Base-by-base conservation (phyloP, 2,113 vertebrate species). In the Uropsilus gracilis region DNA sequence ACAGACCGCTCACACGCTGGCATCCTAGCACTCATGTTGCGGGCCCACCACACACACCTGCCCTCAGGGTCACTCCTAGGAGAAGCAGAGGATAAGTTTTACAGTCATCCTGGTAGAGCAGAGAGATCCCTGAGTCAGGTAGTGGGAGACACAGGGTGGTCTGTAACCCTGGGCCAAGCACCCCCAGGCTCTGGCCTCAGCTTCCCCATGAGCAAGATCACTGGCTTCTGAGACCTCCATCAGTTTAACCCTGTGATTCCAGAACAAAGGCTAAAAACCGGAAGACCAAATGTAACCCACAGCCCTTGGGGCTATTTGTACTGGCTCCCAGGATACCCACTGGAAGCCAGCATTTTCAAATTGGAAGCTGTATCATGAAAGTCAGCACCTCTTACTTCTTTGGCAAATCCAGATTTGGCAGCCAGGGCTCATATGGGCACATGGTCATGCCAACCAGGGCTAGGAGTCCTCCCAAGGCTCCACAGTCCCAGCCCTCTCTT, bases 271-370 rank as follows among this genome's bases (percentile, higher is more conserved):
- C 66, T 53, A 83, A 55, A 93, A 81, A 39, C 22, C 1, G 34
- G 34, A 26, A 61, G 46, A 61, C 24, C 26, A 11, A 66, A 28
- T 3, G 37, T 2, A 11, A 71, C 59, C 32, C 5, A 24, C 14
- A 71, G 55, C 44, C 2, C 2, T 46, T 22, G 75, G 42, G 22
- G 3, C 14, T 73, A 44, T 42, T 73, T 32, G 30, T 17, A 18
- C 16, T 11, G n/a, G 22, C 5, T 75, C 32, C 14, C 0, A 2
- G 0, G 0, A 3, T 2, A 3, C 42, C 22, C 24, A 42, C 8
- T 30, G 80, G 39, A 16, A 4, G 30, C 6, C 63, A 10, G 39
- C 13, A 55, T 68, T 94, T 34, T 80, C 16, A 48, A 69, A 69
- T 13, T 22, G 46, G 61, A 75, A 34, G 13, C 55, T 59, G 68